Conservation (phyloP, 2,797 vertebrate genomes). For the Cercopithecus hamlyni region DNA sequence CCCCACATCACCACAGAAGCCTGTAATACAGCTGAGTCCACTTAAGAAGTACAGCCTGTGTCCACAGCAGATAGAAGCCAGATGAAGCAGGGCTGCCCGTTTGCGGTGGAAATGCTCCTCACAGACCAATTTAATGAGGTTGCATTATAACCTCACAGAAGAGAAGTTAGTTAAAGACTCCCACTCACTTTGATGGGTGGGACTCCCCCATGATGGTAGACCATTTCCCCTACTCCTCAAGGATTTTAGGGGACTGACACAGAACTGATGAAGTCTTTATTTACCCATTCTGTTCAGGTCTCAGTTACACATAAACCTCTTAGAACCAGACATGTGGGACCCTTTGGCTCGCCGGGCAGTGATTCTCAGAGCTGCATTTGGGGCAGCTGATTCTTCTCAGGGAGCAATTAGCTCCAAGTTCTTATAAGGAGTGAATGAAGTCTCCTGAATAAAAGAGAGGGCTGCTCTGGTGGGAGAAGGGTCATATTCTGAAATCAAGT, state of each 20-base stretch:
- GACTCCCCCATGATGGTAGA: background rate
- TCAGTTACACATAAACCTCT: background rate
- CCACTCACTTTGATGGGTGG: constrained; percentile 20
- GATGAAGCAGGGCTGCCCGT: constrained; percentile 82
- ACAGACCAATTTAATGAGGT: background rate
- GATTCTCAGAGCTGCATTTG: background rate
- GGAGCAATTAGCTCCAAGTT: background rate
- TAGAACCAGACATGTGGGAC: background rate
- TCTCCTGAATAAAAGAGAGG: background rate
- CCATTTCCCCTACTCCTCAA: background rate
- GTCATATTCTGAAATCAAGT: background rate
- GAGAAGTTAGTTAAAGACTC: constrained; percentile 50
- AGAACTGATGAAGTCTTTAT: background rate
- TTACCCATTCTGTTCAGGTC: background rate
- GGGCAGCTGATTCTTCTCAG: background rate
- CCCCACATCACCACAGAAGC: constrained; percentile 86
- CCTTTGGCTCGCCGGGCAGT: background rate
- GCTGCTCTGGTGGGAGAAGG: background rate
- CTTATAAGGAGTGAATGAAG: background rate
- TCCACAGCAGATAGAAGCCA: constrained; percentile 88
- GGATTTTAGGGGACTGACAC: background rate
- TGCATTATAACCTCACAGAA: background rate
- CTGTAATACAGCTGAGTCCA: constrained; percentile 87
- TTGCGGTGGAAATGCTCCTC: constrained; percentile 67
- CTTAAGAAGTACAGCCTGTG: constrained; percentile 87